These are phyloP conservation scores for Acropora yongei DNA, from an alignment of 64 coral and sea anemone genomes.

Conservation along the genomic window DNA sequence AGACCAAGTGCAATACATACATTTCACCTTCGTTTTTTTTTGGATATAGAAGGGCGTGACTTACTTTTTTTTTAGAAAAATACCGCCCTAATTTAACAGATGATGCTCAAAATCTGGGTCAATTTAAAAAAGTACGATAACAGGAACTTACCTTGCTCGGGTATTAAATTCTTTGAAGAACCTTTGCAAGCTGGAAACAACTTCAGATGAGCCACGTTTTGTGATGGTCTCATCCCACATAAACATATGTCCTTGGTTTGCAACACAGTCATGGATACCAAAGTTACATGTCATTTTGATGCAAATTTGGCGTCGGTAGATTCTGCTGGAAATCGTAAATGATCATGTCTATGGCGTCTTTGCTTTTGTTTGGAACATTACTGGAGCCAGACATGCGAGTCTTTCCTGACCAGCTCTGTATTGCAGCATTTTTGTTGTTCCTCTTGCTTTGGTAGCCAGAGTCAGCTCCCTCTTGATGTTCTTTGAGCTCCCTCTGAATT, in stretches of 20 bases:
- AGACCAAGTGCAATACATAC: too few relatives aligned
- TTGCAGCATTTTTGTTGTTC: not conserved
- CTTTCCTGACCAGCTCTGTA: constrained; percentile 1
- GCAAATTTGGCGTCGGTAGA: constrained; percentile 13
- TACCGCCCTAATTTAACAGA: too few relatives aligned
- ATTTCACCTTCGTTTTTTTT: too few relatives aligned
- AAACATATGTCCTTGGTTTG: constrained; percentile 30
- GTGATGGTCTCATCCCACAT: constrained; percentile 47
- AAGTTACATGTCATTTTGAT: constrained; percentile 38
- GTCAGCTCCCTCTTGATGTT: not conserved
- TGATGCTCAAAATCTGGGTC: too few relatives aligned
- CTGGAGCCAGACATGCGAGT: not conserved
- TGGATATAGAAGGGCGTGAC: too few relatives aligned
- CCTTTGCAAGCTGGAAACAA: constrained; percentile 13
- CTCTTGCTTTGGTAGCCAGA: not conserved
- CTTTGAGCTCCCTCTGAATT: not conserved
- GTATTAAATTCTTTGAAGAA: not conserved
- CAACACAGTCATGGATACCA: constrained; percentile 47
- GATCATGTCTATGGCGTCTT: constrained; percentile 39
- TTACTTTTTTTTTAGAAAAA: too few relatives aligned
- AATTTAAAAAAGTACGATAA: too few relatives aligned
- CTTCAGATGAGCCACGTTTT: constrained; percentile 22
- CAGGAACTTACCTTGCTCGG: not conserved
- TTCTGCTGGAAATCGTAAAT: constrained; percentile 62
- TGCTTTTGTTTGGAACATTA: not conserved